These are phyloP conservation scores for Rhynchotus rufescens DNA, from an alignment of 2,797 vertebrate species.

Conservation along the genomic window DNA sequence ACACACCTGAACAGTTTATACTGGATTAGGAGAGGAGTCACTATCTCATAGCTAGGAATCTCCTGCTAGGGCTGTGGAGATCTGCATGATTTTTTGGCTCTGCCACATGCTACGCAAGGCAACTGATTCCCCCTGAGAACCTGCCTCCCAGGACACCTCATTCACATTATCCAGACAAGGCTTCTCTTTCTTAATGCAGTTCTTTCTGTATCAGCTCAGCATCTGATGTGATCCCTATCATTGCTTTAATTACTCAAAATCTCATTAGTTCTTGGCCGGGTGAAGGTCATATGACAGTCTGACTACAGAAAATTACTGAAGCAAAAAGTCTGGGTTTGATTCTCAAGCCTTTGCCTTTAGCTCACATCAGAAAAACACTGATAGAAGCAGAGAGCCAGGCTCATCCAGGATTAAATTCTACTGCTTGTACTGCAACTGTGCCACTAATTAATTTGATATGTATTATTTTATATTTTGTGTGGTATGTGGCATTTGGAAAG, in stretches of 20 bases:
- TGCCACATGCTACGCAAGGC: not conserved
- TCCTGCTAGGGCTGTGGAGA: not conserved
- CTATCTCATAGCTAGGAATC: not conserved
- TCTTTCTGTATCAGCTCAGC: not conserved
- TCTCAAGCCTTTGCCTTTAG: not conserved
- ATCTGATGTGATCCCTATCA: not conserved
- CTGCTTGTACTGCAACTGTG: not conserved
- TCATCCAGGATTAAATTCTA: not conserved
- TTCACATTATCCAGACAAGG: not conserved
- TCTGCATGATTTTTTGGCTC: fast-evolving
- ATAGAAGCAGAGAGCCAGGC: fast-evolving
- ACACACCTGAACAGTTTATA: not conserved
- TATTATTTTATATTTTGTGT: not conserved
- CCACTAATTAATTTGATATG: fast-evolving
- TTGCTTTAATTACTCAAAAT: not conserved
- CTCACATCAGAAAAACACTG: not conserved
- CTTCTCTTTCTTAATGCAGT: fast-evolving
- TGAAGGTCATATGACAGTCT: no score
- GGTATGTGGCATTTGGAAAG: not conserved
- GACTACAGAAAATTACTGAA: not conserved
- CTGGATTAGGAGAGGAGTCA: not conserved
- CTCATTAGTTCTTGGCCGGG: fast-evolving
- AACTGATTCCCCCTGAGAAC: not conserved
- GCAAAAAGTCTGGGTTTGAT: not conserved
- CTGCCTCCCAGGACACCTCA: fast-evolving